Base-by-base conservation (phyloP, 23 tunicate genomes). In the Halocynthia aurantium region DNA sequence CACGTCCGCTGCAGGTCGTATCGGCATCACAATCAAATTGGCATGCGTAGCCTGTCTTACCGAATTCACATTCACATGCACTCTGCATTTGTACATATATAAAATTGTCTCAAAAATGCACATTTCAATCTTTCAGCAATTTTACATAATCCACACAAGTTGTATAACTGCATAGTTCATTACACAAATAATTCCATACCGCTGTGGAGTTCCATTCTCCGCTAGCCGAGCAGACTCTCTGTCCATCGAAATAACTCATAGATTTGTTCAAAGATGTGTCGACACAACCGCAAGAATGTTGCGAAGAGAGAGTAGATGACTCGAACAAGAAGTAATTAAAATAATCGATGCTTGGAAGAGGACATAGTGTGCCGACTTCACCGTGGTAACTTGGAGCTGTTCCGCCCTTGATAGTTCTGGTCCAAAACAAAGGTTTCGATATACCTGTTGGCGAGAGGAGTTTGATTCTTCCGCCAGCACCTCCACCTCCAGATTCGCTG, bases 391-490 rank as follows among this genome's bases (percentile, higher is more conserved):
- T 8, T 12, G 80, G 50, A 52, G 67, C 40, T 6, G 67, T 51
- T 13, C 80, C 80, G 8, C 80, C 80, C 7, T 15, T 7, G 44
- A 76, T 68, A n/a, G 52, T 57, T 15, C 80, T 55, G 52, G 50
- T 51, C 80, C 80, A 76, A 68, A 76, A 76, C 10, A 76, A 53
- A 13, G 80, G 80, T 76, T 76, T 76, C 44, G 80, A 68, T 50
- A 76, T 56, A 10, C 80, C 69, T 40, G 65, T 31, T 13, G 62
- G 80, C 7, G 80, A 76, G 9, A 51, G 61, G 6, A 68, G 60
- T 53, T 76, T 76, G 0, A 76, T 22, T 6, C 80, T 55, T 55
- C 80, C 80, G 6, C 80, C 80, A 11, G 68, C 80, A 10, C 80
- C 80, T 11, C 80, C 80, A 56, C 80, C 80, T 17, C 80, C 80